phyloP scores from a whole-genome alignment of 2,797 vertebrate species.

The Cossypha niveicapilla region DNA sequence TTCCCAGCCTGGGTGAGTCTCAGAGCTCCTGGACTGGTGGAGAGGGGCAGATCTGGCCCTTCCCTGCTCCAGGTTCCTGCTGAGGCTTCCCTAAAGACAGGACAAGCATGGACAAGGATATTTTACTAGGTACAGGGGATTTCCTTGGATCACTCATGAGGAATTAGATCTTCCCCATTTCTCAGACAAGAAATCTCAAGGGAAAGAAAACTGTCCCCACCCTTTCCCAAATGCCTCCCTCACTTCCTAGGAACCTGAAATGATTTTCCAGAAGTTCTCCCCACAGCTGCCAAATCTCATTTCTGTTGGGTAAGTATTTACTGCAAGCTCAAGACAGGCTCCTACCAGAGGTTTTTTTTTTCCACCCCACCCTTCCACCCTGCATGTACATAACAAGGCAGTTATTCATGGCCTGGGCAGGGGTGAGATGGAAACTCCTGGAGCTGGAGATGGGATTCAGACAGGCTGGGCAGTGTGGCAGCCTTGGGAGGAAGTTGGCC shows the following conservation, averaged over 20 bases:
- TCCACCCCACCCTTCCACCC: conserved; percentile 52
- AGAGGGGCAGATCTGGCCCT: not conserved
- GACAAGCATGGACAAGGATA: not conserved
- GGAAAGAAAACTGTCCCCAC: conserved; percentile 34
- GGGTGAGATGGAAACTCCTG: conserved; percentile 46
- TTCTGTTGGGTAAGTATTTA: conserved; percentile 58
- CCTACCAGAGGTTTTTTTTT: conserved; percentile 34
- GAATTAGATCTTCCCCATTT: conserved; percentile 12
- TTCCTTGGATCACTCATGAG: conserved; percentile 14
- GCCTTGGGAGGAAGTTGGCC: not conserved
- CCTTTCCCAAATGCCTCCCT: conserved; percentile 22
- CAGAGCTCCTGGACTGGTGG: not conserved
- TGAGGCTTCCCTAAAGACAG: not conserved
- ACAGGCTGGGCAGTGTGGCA: conserved; percentile 2
- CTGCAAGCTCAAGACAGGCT: conserved; percentile 53
- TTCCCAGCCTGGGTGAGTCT: not conserved
- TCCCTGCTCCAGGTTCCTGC: not conserved
- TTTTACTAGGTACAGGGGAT: conserved; percentile 9
- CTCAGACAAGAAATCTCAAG: conserved; percentile 7
- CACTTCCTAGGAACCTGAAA: conserved; percentile 63
- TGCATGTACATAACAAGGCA: conserved; percentile 48
- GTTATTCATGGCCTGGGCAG: conserved; percentile 36
- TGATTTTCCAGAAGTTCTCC: conserved; percentile 46
- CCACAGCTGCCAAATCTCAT: conserved; percentile 44
- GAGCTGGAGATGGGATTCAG: conserved; percentile 44